These are phyloP conservation scores for Margarornis squamiger DNA, from an alignment of 2,797 vertebrate genomes.

Conservation along the genomic window DNA sequence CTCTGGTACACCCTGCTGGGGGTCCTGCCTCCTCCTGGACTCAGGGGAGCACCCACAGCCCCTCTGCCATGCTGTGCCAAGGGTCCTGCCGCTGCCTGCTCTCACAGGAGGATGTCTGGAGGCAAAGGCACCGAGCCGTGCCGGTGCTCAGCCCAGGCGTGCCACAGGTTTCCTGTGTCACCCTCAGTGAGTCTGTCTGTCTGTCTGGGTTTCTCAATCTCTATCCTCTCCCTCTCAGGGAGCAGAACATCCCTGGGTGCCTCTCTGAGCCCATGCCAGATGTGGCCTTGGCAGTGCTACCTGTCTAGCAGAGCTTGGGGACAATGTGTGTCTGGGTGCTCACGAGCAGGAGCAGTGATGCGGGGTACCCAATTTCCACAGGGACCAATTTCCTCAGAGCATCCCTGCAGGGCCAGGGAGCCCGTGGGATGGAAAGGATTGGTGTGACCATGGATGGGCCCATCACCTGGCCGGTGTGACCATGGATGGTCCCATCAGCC, in stretches of 20 bases:
- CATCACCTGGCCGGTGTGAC: rapidly evolving
- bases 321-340: rapidly evolving
- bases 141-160: background rate
- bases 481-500: rapidly evolving
- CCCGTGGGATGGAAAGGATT: background rate
- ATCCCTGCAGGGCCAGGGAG: background rate
- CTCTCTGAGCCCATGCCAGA: rapidly evolving
- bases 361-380: rapidly evolving
- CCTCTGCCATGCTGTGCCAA: rapidly evolving
- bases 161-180: constrained; percentile 36
- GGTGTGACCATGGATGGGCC: rapidly evolving
- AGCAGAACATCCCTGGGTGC: background rate
- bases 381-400: background rate
- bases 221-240: rapidly evolving
- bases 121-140: background rate
- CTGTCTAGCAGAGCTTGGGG: background rate
- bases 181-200: background rate
- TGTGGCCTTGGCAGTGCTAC: background rate
- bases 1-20: rapidly evolving
- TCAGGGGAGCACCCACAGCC: background rate
- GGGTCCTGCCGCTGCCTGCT: rapidly evolving
- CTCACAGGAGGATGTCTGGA: background rate
- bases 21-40: background rate
- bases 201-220: background rate
- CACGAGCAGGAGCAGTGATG: rapidly evolving